Evolutionary conservation across 2,797 vertebrate species (phyloP).

Genomic region (Lithobates sylvaticus): DNA sequence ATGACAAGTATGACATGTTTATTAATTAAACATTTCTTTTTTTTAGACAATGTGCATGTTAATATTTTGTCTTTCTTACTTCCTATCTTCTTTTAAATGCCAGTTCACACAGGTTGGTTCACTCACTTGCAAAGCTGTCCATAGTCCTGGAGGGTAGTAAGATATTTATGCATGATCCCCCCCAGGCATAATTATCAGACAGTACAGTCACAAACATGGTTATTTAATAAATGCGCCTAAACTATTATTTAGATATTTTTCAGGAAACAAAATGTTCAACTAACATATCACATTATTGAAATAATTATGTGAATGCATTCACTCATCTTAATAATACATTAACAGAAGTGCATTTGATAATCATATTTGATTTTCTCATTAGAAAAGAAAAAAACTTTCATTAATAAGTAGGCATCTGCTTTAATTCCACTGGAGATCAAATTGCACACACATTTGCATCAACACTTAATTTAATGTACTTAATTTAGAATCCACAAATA

Average conservation of each 20-base stretch:
- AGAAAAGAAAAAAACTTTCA: constrained; percentile 21
- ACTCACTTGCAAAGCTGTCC: no score
- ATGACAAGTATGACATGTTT: no score
- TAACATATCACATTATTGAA: not conserved
- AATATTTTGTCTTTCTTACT: no score
- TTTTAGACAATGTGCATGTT: no score
- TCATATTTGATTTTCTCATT: constrained; percentile 36
- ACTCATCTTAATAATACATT: constrained; percentile 10
- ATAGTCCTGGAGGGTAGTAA: no score
- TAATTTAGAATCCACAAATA: constrained; percentile 23
- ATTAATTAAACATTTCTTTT: no score
- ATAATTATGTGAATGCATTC: not conserved
- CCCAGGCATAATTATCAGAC: not conserved
- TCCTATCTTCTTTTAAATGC: no score
- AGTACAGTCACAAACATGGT: not conserved
- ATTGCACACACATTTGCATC: constrained; percentile 37
- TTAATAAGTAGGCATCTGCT: constrained; percentile 36
- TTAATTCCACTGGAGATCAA: constrained; percentile 17
- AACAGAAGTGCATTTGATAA: constrained; percentile 33
- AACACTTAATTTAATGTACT: constrained; percentile 35
- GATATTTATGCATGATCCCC: no score
- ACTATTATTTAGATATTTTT: not conserved
- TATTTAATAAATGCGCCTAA: not conserved
- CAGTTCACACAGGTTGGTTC: no score
- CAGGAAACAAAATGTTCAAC: not conserved